Base-by-base conservation (phyloP, 2,888 invertebrate species). In the Eledone cirrhosa region DNA sequence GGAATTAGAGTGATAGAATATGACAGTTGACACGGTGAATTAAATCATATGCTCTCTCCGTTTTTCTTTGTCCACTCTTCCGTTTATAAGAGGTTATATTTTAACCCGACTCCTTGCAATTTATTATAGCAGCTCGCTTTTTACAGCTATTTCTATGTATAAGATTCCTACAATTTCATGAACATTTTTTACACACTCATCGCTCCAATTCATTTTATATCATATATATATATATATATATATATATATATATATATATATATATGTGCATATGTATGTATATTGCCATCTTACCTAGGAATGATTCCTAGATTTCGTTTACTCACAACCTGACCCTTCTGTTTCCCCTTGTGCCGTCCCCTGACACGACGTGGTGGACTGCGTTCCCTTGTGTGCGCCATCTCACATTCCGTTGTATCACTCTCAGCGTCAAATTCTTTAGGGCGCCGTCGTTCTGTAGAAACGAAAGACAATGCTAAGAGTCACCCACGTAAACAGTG, bases 381-480 rank as follows among this genome's bases (percentile, higher is more conserved):
- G 33, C 77, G 72, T 22, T 81, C 78, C 16, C 77, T 75, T 14
- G 78, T 74, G 24, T 72, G 80, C 47, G 81, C 79, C 19, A 81
- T 82, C 77, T 85, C 84, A 78, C 84, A 81, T 31, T 86, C 86
- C 27, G 84, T 85, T 19, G 85, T 84, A 79, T 85, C 85, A 78
- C 85, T 84, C 77, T 84, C 84, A 74, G 81, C 80, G 31, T 86
- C 84, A 77, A 79, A 81, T 16, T 48, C 47, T 48, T 76, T 76
- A 41, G 24, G 59, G 33, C 59, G 22, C 1, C 78, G 27, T 33
- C 74, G 72, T 33, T 78, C 78, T 75, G 59, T 48, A 14, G 24
- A 48, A 5, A 76, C 11, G 41, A 41, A 41, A 41, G 41, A 41
- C 41, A 41, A 41, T 41, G 41, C 41, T 41, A 11, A 41, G 41